phyloP scores from a whole-genome alignment of 2,797 vertebrate genomes.

The Sitta carolinensis region DNA sequence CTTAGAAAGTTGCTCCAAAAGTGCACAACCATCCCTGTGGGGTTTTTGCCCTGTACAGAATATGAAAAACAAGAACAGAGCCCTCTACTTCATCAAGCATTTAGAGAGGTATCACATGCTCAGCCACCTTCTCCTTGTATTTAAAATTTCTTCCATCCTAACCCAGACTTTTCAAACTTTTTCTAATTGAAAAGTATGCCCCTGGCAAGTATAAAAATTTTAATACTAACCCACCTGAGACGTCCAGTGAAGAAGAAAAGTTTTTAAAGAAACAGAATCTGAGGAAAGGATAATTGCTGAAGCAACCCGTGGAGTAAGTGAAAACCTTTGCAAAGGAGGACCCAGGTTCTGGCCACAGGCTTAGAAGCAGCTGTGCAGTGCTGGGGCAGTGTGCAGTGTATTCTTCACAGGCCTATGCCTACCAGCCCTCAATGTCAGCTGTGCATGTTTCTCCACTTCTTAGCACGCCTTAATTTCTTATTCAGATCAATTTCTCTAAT shows the following conservation, averaged over 20 bases:
- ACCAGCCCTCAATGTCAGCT: neutral
- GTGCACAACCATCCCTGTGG: fast-evolving
- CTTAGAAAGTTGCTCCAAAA: neutral
- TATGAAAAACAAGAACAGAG: neutral
- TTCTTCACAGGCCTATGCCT: fast-evolving
- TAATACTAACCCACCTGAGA: conserved; percentile 48
- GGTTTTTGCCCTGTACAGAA: neutral
- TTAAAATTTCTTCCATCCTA: neutral
- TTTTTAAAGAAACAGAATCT: conserved; percentile 8
- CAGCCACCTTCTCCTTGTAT: neutral
- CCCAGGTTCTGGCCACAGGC: neutral
- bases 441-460: neutral
- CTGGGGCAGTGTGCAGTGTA: fast-evolving
- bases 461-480: conserved; percentile 34
- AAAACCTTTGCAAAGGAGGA: neutral
- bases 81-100: conserved; percentile 1
- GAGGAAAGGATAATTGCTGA: neutral
- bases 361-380: neutral
- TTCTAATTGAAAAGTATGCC: conserved; percentile 58
- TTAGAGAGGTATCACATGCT: conserved; percentile 6
- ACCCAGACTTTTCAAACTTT: neutral
- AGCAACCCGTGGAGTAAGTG: neutral
- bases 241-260: neutral
- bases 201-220: conserved; percentile 60
- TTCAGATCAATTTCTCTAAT: conserved; percentile 56